phyloP scores from a whole-genome alignment of 2,113 vertebrate species.

The Tenrec ecaudatus region DNA sequence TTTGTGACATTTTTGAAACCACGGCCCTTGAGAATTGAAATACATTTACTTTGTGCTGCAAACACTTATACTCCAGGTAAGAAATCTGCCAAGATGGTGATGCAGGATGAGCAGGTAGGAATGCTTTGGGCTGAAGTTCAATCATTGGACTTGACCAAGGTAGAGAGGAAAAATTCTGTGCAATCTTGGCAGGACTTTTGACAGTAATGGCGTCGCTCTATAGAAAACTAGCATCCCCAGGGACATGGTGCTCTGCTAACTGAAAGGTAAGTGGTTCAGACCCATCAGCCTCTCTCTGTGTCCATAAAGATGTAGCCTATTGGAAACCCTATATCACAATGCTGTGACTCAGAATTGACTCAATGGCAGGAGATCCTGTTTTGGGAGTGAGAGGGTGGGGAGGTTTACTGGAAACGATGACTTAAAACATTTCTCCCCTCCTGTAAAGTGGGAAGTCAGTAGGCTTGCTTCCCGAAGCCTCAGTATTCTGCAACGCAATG shows the following conservation, averaged over 20 bases:
- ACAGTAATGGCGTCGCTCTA: neutral
- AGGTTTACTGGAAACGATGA: neutral
- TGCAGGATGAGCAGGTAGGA: neutral
- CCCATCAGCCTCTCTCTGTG: too few species aligned
- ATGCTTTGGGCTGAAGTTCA: neutral
- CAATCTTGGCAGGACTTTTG: neutral
- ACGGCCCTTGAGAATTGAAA: neutral
- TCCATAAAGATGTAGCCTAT: too few species aligned
- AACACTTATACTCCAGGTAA: neutral
- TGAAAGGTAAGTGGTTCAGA: too few species aligned
- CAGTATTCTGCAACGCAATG: neutral
- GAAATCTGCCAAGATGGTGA: neutral
- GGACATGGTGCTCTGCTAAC: too few species aligned
- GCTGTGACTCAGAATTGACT: too few species aligned
- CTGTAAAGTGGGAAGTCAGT: neutral
- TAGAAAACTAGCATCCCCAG: too few species aligned
- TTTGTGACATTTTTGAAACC: neutral
- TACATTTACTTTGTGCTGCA: neutral
- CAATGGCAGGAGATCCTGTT: too few species aligned
- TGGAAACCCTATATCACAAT: too few species aligned
- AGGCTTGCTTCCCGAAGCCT: neutral
- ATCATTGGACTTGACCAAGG: neutral
- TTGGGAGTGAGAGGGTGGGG: too few species aligned
- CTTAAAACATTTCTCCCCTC: neutral
- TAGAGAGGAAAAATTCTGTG: neutral